Base-by-base conservation (phyloP, 2,888 invertebrate genomes). In the Drosophila neonasuta region DNA sequence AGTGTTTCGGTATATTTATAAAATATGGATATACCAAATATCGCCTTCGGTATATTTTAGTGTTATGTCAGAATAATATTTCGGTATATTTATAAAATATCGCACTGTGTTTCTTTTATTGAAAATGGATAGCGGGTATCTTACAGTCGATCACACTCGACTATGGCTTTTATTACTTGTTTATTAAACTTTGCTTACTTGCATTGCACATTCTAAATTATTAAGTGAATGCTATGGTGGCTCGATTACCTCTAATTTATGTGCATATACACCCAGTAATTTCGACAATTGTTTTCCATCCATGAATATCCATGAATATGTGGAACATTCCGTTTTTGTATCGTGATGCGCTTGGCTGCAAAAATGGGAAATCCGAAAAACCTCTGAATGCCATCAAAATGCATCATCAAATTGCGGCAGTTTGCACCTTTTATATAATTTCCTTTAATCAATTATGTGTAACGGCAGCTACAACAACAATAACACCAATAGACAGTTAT, bases 341-440 rank as follows among this genome's bases (percentile, higher is more conserved):
- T 9, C 2, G 5, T 20, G 34, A 46, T 15, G 42, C 15, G 42
- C 45, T 30, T 51, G 54, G 24, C 50, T 62, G 68, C 9, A 6
- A 71, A 74, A 74, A 74, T 24, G 24, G 61, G 39, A 62, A 62
- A 76, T 58, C 36, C 45, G 46, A 20, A 52, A 70, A 54, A 51
- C 52, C 55, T 63, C 45, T 50, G 72, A 74, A 60, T 60, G 64
- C 64, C 72, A 76, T 67, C 74, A 63, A 62, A 74, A 76, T 74
- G 74, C 74, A 76, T 71, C 73, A 76, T 76, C 74, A 56, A 74
- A 72, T 74, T 74, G 72, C 56, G 68, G 77, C 74, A 74, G 72
- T 79, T 82, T 82, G 78, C 83, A 79, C 83, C 78, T 82, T 79
- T 82, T 80, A 79, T 77, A 68, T 71, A 74, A 85, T 79, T 74